These are phyloP conservation scores for Chrysodeixis includens DNA, from an alignment of 2,888 invertebrate genomes.

Conservation along the genomic window DNA sequence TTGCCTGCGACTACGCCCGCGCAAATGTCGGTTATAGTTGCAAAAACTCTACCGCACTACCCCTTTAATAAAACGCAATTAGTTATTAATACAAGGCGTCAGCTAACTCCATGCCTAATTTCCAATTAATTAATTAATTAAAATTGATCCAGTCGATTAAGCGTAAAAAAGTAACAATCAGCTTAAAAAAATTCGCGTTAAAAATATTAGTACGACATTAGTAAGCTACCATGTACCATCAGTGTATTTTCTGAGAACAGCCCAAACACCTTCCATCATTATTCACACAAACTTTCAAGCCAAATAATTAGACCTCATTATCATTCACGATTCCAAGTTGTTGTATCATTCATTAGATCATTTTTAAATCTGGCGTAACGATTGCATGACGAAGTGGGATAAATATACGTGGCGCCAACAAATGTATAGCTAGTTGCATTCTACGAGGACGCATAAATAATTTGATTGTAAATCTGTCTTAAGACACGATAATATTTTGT, in stretches of 20 bases:
- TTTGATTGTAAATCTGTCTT: not conserved
- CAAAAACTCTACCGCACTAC: too few species aligned
- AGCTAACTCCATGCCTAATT: too few species aligned
- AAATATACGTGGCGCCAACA: conserved; percentile 41
- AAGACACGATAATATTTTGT: not conserved
- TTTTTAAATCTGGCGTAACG: conserved; percentile 37
- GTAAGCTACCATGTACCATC: too few species aligned
- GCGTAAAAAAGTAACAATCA: too few species aligned
- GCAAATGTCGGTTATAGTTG: too few species aligned
- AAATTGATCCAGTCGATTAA: too few species aligned
- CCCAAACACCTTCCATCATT: conserved; percentile 16
- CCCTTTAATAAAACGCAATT: too few species aligned
- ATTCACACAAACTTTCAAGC: conserved; percentile 34
- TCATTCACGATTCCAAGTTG: conserved; percentile 46
- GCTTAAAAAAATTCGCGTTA: too few species aligned
- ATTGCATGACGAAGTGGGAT: conserved; percentile 31
- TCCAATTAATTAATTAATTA: too few species aligned
- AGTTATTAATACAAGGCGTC: too few species aligned
- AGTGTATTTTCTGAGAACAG: not conserved
- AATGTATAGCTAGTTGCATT: conserved; percentile 4
- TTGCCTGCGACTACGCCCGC: too few species aligned
- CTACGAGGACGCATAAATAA: not conserved
- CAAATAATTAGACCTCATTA: conserved; percentile 53
- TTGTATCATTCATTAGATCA: conserved; percentile 55
- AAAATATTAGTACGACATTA: too few species aligned